These are phyloP conservation scores for Eretmochelys imbricata DNA, from an alignment of 2,113 vertebrate species.

Conservation along the genomic window DNA sequence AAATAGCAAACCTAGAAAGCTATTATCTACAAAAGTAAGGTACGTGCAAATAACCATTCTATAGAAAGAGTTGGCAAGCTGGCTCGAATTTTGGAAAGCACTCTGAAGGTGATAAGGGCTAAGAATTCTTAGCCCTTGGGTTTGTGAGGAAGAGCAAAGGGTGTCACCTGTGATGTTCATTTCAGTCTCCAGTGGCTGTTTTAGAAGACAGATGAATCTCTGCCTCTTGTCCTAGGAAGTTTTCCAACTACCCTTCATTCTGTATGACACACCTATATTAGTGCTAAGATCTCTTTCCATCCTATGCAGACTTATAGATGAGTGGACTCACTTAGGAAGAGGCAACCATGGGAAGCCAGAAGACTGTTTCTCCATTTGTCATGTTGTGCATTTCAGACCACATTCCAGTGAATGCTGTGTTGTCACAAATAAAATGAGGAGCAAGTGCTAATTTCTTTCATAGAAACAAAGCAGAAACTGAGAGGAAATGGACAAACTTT, in stretches of 20 bases:
- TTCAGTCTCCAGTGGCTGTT: neutral
- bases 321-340: neutral
- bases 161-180: neutral
- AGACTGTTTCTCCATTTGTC: neutral
- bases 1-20: neutral
- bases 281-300: neutral
- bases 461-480: neutral
- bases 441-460: neutral
- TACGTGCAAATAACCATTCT: neutral
- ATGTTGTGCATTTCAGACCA: neutral
- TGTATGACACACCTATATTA: too few relatives aligned
- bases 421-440: neutral
- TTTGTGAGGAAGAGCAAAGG: neutral
- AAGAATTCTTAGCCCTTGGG: neutral
- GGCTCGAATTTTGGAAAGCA: neutral
- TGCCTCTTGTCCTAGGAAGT: neutral
- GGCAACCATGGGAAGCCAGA: neutral
- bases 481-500: neutral
- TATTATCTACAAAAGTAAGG: neutral
- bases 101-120: neutral
- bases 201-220: neutral
- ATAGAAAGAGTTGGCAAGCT: neutral
- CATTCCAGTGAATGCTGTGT: neutral
- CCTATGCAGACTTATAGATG: neutral
- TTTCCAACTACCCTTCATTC: neutral